Evolutionary conservation across 2,113 vertebrate genomes (phyloP), one percentile per base, ranked within the genome.

Genomic region (Trogon surrucura): DNA sequence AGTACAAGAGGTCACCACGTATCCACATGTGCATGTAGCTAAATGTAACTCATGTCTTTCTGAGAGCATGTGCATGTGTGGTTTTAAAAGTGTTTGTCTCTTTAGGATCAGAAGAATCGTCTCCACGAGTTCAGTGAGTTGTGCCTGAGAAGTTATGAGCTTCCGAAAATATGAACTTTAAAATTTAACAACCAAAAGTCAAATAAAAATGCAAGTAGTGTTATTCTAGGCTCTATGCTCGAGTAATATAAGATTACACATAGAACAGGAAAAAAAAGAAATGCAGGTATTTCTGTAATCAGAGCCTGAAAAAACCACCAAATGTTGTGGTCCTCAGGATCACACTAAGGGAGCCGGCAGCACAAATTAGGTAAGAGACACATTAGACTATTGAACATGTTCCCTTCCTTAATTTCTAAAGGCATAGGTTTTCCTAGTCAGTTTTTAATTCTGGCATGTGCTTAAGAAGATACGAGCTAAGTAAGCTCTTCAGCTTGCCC

Each of bases 1-100:
- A 41, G 41, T 41, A 36, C 10, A 34, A 13, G 36, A 83, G 65
- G 12, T 60, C 32, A 47, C 4, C 0, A 0, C 22, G 7, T 50
- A 58, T 9, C 4, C 15, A 14, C 9, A 9, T 3, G 5, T n/a
- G 41, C 41, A 41, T 13, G 41, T 41, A 11, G 41, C 41, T 13
- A 41, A 67, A 72, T 2, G 3, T 16, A 45, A 29, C 20, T 21
- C 0, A 7, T 48, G 41, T 56, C 20, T 72, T 82, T 57, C 30
- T 57, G 8, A n/a, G 13, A 29, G 4, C 27, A 14, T 65, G 29
- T 62, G 38, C 29, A 13, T 30, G 4, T n/a, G 36, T 60, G 44
- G 5, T 57, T 87, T 83, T 64, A 56, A 77, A 77, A 16, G 6
- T 32, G 9, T 26, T 72, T 53, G 1, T 4, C 9, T 48, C 12